Base-by-base conservation (phyloP, 2,113 vertebrate species). In the Aramus guarauna region DNA sequence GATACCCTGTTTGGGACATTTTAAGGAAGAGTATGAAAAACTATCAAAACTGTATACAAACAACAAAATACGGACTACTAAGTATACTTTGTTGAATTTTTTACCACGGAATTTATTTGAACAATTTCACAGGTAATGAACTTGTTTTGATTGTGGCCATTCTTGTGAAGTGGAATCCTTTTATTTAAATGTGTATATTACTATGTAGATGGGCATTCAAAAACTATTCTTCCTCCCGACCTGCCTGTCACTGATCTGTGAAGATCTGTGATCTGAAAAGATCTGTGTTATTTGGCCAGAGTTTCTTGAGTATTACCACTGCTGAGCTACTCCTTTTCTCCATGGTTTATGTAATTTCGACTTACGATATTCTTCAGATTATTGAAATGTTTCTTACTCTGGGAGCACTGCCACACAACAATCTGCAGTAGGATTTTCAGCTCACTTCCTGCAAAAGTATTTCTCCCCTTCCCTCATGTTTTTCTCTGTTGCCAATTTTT, bases 71-170 rank as follows among this genome's bases (percentile, higher is more conserved):
- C 97, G 98, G n/a, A 99, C 99, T 13, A 99, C 99, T 15, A 99
- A 99, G 80, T 99, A 99, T 97, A 99, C 97, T 2, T 76, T 99
- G 55, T 82, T 98, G 96, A 99, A 98, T 68, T 99, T 99, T 97
- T 98, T 99, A 96, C 99, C 99, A 64, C 98, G 98, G 97, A 99
- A 99, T 97, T 98, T 99, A 56, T 99, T 99, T 96, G 99, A 99
- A 97, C 99, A 99, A 64, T 99, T 99, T 97, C 99, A 99, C 98
- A 99, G 99, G 99, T 99, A 96, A 92, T 92, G 43, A 83, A 26
- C 27, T 86, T 19, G 24, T 72, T 86, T 63, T 78, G 21, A 12
- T 62, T 71, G 41, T 66, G 45, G 5, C 76, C 50, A 30, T 72
- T 73, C 34, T 53, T 74, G 41, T 62, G 30, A 75, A 81, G 26